phyloP scores from a whole-genome alignment of 2,888 invertebrate species.

The Nebria brevicollis region DNA sequence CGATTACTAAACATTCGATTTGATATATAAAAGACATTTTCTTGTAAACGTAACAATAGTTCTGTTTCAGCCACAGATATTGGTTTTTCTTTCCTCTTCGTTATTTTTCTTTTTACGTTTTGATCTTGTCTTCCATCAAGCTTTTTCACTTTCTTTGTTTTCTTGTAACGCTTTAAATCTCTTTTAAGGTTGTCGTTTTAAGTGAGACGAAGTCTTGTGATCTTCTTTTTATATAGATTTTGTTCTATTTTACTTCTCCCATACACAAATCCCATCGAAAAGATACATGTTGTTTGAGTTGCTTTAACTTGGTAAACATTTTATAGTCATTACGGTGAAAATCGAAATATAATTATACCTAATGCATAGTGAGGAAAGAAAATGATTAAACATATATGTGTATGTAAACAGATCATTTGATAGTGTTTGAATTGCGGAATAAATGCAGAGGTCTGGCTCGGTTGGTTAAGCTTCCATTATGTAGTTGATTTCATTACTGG shows the following conservation, averaged over 20 bases:
- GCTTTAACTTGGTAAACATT: not conserved
- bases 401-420: not conserved
- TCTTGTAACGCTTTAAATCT: not conserved
- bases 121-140: constrained; percentile 1
- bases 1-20: not conserved
- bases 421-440: not conserved
- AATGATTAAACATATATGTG: too few species aligned
- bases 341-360: not conserved
- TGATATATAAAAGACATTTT: not conserved
- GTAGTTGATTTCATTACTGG: not conserved
- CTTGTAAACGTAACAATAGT: not conserved
- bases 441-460: not conserved
- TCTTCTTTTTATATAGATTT: constrained; percentile 1
- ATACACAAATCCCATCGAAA: not conserved
- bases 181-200: constrained; percentile 1
- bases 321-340: not conserved
- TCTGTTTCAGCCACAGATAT: not conserved
- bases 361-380: too few species aligned
- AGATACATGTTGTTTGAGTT: not conserved
- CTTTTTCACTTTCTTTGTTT: constrained; percentile 1
- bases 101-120: not conserved
- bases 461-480: not conserved
- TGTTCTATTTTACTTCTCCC: not conserved
- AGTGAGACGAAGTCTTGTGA: not conserved
- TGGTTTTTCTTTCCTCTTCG: not conserved